Evolutionary conservation across 2,888 invertebrate species (phyloP).

Genomic region (Sesia apiformis): DNA sequence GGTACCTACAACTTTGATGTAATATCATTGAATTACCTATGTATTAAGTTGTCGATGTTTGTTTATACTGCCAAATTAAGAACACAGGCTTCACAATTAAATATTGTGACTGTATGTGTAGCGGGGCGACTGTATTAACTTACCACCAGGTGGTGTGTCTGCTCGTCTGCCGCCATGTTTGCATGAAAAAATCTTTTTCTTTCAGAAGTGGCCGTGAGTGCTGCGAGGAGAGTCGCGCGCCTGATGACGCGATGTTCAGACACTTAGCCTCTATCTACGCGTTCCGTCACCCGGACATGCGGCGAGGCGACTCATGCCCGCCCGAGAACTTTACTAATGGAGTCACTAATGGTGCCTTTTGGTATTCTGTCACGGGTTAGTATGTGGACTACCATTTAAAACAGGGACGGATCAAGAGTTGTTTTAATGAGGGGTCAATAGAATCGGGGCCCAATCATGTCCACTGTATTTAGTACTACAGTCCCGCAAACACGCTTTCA

Average conservation of each 20-base stretch:
- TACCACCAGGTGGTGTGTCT: neutral
- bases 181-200: slow-evolving; percentile 6
- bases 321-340: slow-evolving; percentile 84
- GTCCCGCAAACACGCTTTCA: no score
- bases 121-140: no score
- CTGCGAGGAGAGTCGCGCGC: slow-evolving; percentile 83
- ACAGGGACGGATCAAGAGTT: no score
- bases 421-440: no score
- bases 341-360: slow-evolving; percentile 92
- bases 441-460: no score
- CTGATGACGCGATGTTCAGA: slow-evolving; percentile 88
- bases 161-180: neutral
- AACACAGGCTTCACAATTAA: no score
- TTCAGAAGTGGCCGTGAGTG: slow-evolving; percentile 74
- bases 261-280: slow-evolving; percentile 86
- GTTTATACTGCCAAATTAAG: no score
- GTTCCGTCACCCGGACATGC: slow-evolving; percentile 83
- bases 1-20: no score
- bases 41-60: no score
- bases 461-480: no score
- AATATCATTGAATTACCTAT: no score
- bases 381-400: neutral
- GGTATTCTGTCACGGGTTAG: slow-evolving; percentile 89
- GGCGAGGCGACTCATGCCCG: slow-evolving; percentile 80
- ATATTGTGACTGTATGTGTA: no score